Evolutionary conservation across 2,888 invertebrate species (phyloP).

Genomic region (Dryadula phaetusa): DNA sequence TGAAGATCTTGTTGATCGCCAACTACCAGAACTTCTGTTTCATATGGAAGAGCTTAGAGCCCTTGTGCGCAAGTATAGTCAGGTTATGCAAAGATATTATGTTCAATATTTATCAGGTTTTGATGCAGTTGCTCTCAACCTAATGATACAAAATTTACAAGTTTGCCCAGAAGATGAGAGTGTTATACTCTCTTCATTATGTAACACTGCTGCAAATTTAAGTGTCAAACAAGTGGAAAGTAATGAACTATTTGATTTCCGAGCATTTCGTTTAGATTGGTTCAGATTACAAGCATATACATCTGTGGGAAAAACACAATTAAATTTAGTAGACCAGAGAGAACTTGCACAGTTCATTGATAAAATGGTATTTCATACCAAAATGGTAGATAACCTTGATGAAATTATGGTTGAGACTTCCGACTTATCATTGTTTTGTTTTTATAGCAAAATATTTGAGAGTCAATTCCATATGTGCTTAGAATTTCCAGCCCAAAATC

Average conservation of each 20-base stretch:
- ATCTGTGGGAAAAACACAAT: slow-evolving; percentile 91
- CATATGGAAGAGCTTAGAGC: slow-evolving; percentile 99
- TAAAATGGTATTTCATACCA: slow-evolving; percentile 97
- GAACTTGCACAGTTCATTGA: slow-evolving; percentile 96
- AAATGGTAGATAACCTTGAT: slow-evolving; percentile 98
- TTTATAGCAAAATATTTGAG: slow-evolving; percentile 98
- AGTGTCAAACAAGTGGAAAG: slow-evolving; percentile 98
- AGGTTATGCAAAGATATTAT: slow-evolving; percentile 98
- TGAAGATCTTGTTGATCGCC: slow-evolving; percentile 97
- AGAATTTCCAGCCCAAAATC: slow-evolving; percentile 99
- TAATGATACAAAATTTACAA: slow-evolving; percentile 92
- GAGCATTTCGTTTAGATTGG: slow-evolving; percentile 98
- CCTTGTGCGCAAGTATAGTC: slow-evolving; percentile 97
- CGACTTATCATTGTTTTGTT: slow-evolving; percentile 98
- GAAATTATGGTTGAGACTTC: slow-evolving; percentile 98
- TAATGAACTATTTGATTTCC: slow-evolving; percentile 97
- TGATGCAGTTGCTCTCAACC: slow-evolving; percentile 96
- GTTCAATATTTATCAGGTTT: slow-evolving; percentile 98
- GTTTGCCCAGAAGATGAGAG: slow-evolving; percentile 97
- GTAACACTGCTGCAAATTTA: slow-evolving; percentile 93
- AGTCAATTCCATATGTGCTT: slow-evolving; percentile 99
- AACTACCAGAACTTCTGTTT: slow-evolving; percentile 97
- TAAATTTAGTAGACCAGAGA: slow-evolving; percentile 92
- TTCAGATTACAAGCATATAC: slow-evolving; percentile 97
- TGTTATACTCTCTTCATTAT: slow-evolving; percentile 95